Base-by-base conservation (phyloP, 2,113 vertebrate species). In the Apteryx mantelli region DNA sequence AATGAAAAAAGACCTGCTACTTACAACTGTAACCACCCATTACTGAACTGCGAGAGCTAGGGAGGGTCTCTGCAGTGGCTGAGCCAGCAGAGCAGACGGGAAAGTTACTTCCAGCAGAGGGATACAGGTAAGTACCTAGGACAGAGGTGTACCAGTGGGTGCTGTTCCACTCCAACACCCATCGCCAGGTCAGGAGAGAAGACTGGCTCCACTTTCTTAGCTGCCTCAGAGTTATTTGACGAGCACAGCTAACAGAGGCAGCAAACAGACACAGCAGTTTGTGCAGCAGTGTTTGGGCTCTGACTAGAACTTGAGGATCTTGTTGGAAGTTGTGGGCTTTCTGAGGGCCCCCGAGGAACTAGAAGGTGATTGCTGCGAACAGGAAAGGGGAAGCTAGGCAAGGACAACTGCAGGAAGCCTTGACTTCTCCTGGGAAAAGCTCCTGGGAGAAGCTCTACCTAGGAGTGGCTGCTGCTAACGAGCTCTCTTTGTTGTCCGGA, bases 71-170 rank as follows among this genome's bases (percentile, higher is more conserved):
- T 56, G 40, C n/a, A 74, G 30, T 36, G 9, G 2, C 9, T 68
- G 11, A 73, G 30, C 7, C 28, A 61, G 12, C 11, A 68, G 46
- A 56, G 18, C 30, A 52, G 40, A 1, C 17, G 21, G 4, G 10
- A 73, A 74, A n/a, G 13, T 44, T 46, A 36, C 8, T 3, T 66
- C 5, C 21, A 0, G 0, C 26, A 63, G n/a, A 53, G 24, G 30
- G 4, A 9, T 55, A 18, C 13, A 10, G 11, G 24, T 25, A 48
- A 14, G 0, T 0, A 9, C 25, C 19, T 20, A 9, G 25, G 38
- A 73, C 18, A 91, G 13, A 32, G 32, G 18, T 32, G 28, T 58
- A 58, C 56, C 56, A 58, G 2, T 25, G 24, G 17, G 6, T 7
- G 83, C 30, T 1, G 0, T 56, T 79, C 25, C 32, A 17, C 26